A percentile compares a stretch with the other conserved stretches of the same genome.
These are phyloP conservation scores for Eretmodus cyanostictus DNA, from an alignment of 2,113 vertebrate genomes.

Conservation along the genomic window DNA sequence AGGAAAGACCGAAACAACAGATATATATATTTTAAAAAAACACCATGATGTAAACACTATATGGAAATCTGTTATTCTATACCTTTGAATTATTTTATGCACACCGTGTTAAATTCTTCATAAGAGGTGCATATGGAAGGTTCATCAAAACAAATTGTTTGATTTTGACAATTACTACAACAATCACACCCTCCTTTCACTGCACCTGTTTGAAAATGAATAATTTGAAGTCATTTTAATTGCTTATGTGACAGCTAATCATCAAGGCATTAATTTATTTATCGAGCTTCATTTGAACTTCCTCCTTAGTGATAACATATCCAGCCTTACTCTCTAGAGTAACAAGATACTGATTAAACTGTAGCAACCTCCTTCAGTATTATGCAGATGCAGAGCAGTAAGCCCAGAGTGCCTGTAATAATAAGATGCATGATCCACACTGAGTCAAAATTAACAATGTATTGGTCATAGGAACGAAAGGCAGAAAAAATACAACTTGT, in stretches of 20 bases:
- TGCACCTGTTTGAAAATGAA: constrained; percentile 69
- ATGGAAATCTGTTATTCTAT: constrained; percentile 52
- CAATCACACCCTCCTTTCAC: constrained; percentile 54
- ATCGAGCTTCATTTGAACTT: constrained; percentile 74
- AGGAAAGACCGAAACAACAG: constrained; percentile 22
- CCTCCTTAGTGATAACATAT: constrained; percentile 75
- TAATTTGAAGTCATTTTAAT: constrained; percentile 74
- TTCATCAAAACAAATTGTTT: constrained; percentile 69
- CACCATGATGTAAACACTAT: constrained; percentile 28
- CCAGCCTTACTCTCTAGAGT: constrained; percentile 71
- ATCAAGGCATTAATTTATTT: constrained; percentile 75
- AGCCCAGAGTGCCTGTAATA: constrained; percentile 62
- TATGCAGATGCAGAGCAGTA: constrained; percentile 65
- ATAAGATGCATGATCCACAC: constrained; percentile 60
- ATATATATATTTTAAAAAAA: constrained; percentile 2
- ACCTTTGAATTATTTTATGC: constrained; percentile 52
- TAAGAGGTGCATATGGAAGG: constrained; percentile 52
- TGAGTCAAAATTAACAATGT: constrained; percentile 35
- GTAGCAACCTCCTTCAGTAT: constrained; percentile 70
- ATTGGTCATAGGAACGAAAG: constrained; percentile 12
- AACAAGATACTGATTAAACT: constrained; percentile 74
- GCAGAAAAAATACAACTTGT: constrained; percentile 21
- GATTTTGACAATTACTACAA: constrained; percentile 67
- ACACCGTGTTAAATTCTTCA: constrained; percentile 50
- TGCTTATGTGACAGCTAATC: constrained; percentile 76